Base-by-base conservation (phyloP, 2,797 vertebrate species). In the Rhyacichthys aspro region DNA sequence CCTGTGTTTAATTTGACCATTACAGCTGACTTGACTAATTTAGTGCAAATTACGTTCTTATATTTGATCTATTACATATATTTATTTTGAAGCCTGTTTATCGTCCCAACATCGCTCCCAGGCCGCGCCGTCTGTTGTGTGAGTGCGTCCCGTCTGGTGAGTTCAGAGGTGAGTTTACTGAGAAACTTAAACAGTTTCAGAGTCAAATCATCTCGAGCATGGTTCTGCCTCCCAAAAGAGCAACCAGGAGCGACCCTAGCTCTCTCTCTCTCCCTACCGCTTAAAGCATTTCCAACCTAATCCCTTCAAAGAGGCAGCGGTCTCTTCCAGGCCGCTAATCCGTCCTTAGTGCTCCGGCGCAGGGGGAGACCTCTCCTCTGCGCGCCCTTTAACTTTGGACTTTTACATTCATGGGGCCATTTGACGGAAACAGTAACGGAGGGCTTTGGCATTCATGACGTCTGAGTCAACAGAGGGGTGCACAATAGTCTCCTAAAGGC, bases 351-450 rank as follows among this genome's bases (percentile, higher is more conserved):
- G 85, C 73, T 78, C 49, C 58, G 19, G 69, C 84, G 66, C 79
- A 72, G 76, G 75, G 81, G 85, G 86, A 74, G 76, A 76, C 66
- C 48, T 77, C 86, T 87, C 70, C 82, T 81, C 74, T 37, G 61
- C 62, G 33, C 71, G 79, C 87, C 85, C 50, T 88, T 91, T 89
- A 81, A 84, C 84, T 86, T 78, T 88, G 82, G 87, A 85, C 86
- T 88, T 91, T 89, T 89, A 89, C 87, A 94, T 93, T 93, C 93
- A 94, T 92, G 79, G 78, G 74, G 59, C 63, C 75, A 88, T 77
- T 90, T 82, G 84, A 87, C 81, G 86, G 88, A 91, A 90, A 90
- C 86, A 88, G 89, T 90, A 86, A 87, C 84, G 77, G 77, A 48
- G 75, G 75, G 80, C 83, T 90, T 91, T 90, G 73, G 81, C 80